phyloP scores from a whole-genome alignment of 2,113 vertebrate species.

The Malurus cyaneus region DNA sequence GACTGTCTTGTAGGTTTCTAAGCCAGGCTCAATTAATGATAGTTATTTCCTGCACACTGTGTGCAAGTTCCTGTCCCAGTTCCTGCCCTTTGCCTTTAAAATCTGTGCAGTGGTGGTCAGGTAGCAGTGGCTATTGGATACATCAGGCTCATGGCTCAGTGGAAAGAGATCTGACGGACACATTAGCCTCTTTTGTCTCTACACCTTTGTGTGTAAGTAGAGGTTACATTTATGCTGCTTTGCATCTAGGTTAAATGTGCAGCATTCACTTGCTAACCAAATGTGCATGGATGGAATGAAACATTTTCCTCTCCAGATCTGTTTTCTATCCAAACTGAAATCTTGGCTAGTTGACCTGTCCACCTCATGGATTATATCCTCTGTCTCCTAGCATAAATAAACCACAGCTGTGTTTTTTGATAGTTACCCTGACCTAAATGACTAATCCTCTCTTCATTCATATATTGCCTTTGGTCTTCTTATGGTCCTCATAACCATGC shows the following conservation, averaged over 20 bases:
- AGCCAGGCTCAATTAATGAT: background rate
- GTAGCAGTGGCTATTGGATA: background rate
- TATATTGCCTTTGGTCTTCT: background rate
- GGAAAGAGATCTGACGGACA: background rate
- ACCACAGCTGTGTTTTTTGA: background rate
- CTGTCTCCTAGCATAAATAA: background rate
- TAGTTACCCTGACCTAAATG: background rate
- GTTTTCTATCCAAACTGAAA: background rate
- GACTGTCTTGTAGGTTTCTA: background rate
- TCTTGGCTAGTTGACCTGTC: background rate
- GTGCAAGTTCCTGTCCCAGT: background rate
- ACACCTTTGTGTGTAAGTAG: background rate
- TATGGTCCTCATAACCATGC: background rate
- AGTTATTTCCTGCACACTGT: background rate
- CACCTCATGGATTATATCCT: background rate
- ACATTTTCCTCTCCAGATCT: background rate
- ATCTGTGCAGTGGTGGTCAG: background rate
- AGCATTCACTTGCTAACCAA: background rate
- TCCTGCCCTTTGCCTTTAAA: background rate
- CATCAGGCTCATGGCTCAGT: background rate
- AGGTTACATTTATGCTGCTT: background rate
- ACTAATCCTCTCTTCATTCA: background rate
- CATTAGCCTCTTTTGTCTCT: background rate
- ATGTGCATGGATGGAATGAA: background rate
- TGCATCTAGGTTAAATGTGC: background rate